phyloP scores from a whole-genome alignment of 2,797 vertebrate genomes.

The Urocyon cinereoargenteus region DNA sequence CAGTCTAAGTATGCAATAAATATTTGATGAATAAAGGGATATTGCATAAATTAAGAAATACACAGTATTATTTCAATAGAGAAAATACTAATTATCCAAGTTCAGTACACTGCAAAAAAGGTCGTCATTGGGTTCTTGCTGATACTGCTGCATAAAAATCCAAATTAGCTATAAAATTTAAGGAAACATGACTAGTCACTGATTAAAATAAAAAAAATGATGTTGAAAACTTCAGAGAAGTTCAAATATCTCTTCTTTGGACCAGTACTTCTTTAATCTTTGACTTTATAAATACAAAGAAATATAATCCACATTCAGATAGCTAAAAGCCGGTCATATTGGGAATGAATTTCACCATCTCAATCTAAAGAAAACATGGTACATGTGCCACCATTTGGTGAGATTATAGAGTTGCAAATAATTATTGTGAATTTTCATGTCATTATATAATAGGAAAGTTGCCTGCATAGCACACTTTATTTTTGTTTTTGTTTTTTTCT shows the following conservation, averaged over 20 bases:
- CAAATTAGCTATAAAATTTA: not conserved
- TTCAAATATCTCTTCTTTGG: not conserved
- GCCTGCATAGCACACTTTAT: not conserved
- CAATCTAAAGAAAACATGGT: conserved; percentile 4
- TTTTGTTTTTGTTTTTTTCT: too few species aligned
- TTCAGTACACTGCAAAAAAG: not conserved
- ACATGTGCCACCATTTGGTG: conserved; percentile 77
- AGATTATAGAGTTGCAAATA: conserved; percentile 72
- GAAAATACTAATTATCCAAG: not conserved
- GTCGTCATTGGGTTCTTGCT: not conserved
- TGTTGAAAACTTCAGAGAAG: not conserved
- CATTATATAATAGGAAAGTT: not conserved
- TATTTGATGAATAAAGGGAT: not conserved
- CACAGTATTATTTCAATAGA: not conserved
- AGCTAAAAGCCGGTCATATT: not conserved
- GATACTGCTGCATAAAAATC: not conserved
- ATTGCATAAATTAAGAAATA: not conserved
- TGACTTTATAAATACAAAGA: not conserved
- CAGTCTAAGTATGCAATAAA: not conserved
- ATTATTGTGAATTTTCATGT: conserved; percentile 56
- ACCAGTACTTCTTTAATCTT: not conserved
- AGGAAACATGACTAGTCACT: not conserved
- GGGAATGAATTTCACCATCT: not conserved
- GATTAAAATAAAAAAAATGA: not conserved
- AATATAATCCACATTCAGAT: not conserved